A percentile compares a stretch with the other conserved stretches of the same genome.
Evolutionary conservation across 2,113 vertebrate genomes (phyloP).

Genomic region (Junco hyemalis): DNA sequence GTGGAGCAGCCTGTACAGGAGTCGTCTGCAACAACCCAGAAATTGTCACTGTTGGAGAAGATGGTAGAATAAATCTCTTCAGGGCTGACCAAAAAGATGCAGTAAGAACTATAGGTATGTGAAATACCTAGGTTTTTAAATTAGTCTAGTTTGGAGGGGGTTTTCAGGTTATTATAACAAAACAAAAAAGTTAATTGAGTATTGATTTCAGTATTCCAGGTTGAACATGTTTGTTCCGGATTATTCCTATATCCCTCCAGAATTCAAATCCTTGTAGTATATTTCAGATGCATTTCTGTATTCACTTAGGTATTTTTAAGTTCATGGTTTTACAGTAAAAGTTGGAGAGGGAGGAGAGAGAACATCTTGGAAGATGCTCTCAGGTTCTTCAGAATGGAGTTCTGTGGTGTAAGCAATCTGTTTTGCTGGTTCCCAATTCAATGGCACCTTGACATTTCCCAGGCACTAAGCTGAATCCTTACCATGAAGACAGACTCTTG

Average conservation of each 20-base stretch:
- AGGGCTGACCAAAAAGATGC: conserved; percentile 86
- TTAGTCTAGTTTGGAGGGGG: not conserved
- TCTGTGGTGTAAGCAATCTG: not conserved
- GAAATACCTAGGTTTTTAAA: not conserved
- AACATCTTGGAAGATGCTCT: not conserved
- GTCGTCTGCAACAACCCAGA: conserved; percentile 90
- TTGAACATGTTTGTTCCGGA: not conserved
- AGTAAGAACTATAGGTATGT: conserved; percentile 84
- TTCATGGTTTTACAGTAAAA: not conserved
- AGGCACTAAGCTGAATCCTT: not conserved
- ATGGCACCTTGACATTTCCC: not conserved
- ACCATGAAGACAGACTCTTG: not conserved
- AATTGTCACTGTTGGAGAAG: conserved; percentile 92
- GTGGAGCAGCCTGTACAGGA: conserved; percentile 87
- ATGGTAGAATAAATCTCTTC: conserved; percentile 91
- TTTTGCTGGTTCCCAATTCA: not conserved
- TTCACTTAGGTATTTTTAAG: not conserved
- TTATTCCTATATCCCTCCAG: not conserved
- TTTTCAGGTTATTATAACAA: not conserved
- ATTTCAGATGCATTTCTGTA: not conserved
- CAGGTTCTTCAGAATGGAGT: not conserved
- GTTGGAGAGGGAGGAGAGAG: not conserved
- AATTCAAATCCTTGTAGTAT: not conserved
- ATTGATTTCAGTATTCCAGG: not conserved
- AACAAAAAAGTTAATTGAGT: not conserved